Conservation (phyloP, 2,888 invertebrate genomes). For the Marasmarcha lunaedactyla region DNA sequence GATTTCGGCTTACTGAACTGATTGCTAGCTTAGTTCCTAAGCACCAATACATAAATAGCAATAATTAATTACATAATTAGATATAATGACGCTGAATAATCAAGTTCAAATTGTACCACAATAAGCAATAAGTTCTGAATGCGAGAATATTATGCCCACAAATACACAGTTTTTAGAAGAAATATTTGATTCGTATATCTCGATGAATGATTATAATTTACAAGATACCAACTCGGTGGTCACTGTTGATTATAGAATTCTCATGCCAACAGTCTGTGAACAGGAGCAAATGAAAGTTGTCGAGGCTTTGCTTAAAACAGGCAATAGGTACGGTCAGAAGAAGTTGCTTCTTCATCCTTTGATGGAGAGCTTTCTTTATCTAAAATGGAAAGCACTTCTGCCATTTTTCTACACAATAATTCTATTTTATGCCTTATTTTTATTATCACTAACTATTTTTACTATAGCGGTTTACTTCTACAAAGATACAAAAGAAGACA, state of each 20-base stretch:
- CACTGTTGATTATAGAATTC: constrained; percentile 58
- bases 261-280: constrained; percentile 50
- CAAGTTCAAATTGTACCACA: no score
- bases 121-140: no score
- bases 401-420: constrained; percentile 67
- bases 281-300: constrained; percentile 69
- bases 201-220: constrained; percentile 47
- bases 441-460: constrained; percentile 57
- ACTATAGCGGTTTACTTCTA: constrained; percentile 58
- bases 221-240: constrained; percentile 54
- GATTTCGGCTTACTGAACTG: no score
- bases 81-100: no score
- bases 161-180: constrained; percentile 63
- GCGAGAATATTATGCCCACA: no score
- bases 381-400: constrained; percentile 68
- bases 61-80: no score
- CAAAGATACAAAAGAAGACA: constrained; percentile 33
- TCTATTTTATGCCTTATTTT: constrained; percentile 55
- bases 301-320: constrained; percentile 63
- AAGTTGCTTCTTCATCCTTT: constrained; percentile 66
- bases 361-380: constrained; percentile 65
- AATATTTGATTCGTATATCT: constrained; percentile 61
- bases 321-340: constrained; percentile 56
- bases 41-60: no score
- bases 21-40: no score